Percentiles rank a stretch among this genome's conserved stretches.
phyloP scores from a whole-genome alignment of 2,797 vertebrate species.

The Cichlasoma orientale region DNA sequence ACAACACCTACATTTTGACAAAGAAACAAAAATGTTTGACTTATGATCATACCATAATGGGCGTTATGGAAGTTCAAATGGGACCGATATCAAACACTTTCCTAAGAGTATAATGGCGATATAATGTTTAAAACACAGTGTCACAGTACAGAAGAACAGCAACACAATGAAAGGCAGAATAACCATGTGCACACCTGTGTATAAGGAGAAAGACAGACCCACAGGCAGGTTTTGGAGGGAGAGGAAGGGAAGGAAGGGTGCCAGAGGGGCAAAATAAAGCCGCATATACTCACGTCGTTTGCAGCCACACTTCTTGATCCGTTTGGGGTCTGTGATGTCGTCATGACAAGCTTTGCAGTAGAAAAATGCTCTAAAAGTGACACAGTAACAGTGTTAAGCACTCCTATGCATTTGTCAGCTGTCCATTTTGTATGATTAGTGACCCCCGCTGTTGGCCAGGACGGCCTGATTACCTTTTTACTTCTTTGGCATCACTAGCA shows the following conservation, averaged over 20 bases:
- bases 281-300: constrained; percentile 94
- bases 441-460: not conserved
- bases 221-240: constrained; percentile 30
- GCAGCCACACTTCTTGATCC: constrained; percentile 99
- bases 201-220: constrained; percentile 26
- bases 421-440: not conserved
- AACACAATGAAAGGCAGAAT: constrained; percentile 35
- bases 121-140: constrained; percentile 42
- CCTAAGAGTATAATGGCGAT: constrained; percentile 38
- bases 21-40: constrained; percentile 12
- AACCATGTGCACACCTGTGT: constrained; percentile 13
- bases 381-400: constrained; percentile 11
- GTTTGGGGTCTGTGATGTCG: constrained; percentile 99
- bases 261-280: not conserved
- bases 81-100: constrained; percentile 50
- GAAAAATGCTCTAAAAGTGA: constrained; percentile 92
- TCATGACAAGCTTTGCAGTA: constrained; percentile 99
- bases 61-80: constrained; percentile 49
- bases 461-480: constrained; percentile 89
- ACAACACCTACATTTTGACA: constrained; percentile 19
- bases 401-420: not conserved
- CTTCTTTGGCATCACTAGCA: constrained; percentile 99
- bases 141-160: constrained; percentile 35
- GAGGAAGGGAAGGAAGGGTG: constrained; percentile 25
- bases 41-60: constrained; percentile 35